Evolutionary conservation across 2,113 vertebrate genomes (phyloP).

Genomic region (Hyperopisus bebe): DNA sequence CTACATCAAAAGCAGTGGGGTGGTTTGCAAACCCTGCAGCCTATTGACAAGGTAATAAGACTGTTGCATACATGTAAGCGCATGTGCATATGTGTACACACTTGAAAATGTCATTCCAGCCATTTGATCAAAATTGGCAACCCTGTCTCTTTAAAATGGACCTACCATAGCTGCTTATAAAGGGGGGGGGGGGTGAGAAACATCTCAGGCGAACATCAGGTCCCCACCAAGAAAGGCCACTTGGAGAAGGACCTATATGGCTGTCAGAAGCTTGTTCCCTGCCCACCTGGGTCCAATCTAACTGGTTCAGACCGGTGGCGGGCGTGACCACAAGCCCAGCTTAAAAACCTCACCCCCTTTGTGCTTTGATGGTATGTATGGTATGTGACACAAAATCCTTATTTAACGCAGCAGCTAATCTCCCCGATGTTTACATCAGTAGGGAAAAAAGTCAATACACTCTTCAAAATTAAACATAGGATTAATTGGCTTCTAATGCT

Average conservation of each 20-base stretch:
- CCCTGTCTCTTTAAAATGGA: not conserved
- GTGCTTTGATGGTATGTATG: not conserved
- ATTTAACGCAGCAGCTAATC: not conserved
- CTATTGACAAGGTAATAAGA: not conserved
- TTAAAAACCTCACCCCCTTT: not conserved
- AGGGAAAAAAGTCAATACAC: not conserved
- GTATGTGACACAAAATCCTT: not conserved
- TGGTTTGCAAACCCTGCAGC: not conserved
- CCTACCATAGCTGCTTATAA: not conserved
- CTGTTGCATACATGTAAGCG: not conserved
- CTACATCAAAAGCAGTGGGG: not conserved
- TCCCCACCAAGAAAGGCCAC: not conserved
- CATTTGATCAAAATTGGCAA: not conserved
- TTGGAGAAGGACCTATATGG: not conserved
- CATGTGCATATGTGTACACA: not conserved
- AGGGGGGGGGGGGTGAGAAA: not conserved
- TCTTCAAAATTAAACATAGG: not conserved
- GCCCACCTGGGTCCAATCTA: not conserved
- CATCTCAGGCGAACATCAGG: not conserved
- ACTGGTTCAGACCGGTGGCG: not conserved
- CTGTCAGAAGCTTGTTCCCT: not conserved
- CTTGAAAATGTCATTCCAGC: not conserved
- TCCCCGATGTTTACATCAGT: not conserved
- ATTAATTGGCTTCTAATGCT: not conserved
- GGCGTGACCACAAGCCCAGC: not conserved